Base-by-base conservation (phyloP, 2,113 vertebrate genomes). In the Tor tambroides region DNA sequence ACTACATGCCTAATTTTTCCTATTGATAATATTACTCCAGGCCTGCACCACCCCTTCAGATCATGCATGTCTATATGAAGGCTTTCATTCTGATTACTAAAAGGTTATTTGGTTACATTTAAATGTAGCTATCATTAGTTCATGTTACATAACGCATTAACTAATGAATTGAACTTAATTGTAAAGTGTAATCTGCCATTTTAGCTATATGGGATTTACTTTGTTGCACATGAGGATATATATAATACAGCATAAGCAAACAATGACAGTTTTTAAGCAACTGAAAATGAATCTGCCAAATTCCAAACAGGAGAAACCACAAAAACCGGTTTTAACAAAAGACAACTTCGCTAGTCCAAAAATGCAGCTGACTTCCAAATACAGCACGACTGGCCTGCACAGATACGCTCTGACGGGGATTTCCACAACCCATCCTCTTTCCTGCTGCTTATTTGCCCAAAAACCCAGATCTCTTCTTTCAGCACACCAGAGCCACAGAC, bases 401-500 rank as follows among this genome's bases (percentile, higher is more conserved):
- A 76, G 41, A 86, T 80, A 51, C 5, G 2, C 10, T 30, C 21
- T 46, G 80, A 35, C 6, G 89, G 89, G 89, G 89, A 86, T 86
- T 90, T 88, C 89, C 89, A 86, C 26, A 71, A 23, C 49, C 59
- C 67, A 28, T 30, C 65, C 38, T 46, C 75, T 54, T 79, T 78
- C 83, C 85, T 85, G 54, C 43, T 51, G 49, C 15, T 30, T 21
- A 81, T 61, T 65, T 80, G 23, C 54, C 78, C 54, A 43, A 80
- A 80, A 80, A n/a, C 49, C 35, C 78, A 26, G 32, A 63, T 38
- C 21, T 38, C 78, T 30, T 38, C 21, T 80, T 80, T 63, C 23
- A 38, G 77, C 77, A 35, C 54, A 61, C 54, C 51, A 35, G 30
- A 79, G 51, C 76, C 54, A 0, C 54, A 61, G 51, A 61, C 19